Percentiles rank a stretch among this genome's conserved stretches.
These are phyloP conservation scores for Betta splendens DNA, from an alignment of 2,797 vertebrate genomes.

Conservation along the genomic window DNA sequence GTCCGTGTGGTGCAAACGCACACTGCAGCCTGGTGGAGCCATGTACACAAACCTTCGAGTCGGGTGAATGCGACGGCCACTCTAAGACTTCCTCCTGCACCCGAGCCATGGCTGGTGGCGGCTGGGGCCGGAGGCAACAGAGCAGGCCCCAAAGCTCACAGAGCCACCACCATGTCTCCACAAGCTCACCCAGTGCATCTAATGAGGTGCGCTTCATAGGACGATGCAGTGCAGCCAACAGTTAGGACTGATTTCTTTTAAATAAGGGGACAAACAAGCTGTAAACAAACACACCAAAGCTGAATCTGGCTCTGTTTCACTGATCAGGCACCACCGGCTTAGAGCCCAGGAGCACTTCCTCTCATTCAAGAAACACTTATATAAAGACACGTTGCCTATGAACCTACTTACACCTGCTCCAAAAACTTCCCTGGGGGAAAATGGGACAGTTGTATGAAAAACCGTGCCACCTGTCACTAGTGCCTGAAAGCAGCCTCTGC, in stretches of 20 bases:
- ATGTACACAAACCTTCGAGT: constrained; percentile 7
- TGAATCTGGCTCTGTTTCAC: neutral
- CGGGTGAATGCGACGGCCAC: no score
- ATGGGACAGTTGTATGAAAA: constrained; percentile 9
- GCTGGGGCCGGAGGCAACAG: no score
- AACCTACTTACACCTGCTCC: constrained; percentile 11
- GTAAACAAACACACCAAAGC: no score
- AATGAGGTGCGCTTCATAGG: no score
- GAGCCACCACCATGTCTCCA: no score
- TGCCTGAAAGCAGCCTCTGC: constrained; percentile 11
- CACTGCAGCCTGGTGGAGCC: constrained; percentile 1
- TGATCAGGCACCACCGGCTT: neutral
- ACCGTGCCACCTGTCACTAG: neutral
- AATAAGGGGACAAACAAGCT: neutral
- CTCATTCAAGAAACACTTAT: constrained; percentile 10
- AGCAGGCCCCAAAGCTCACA: no score
- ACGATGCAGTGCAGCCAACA: neutral
- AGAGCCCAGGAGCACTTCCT: neutral
- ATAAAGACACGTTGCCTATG: neutral
- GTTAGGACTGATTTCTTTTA: neutral
- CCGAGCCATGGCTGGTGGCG: no score
- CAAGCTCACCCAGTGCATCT: no score
- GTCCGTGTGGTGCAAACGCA: no score
- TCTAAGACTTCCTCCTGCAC: no score
- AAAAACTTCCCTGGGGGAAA: constrained; percentile 16